These are phyloP conservation scores for Drosophila arizonae DNA, from an alignment of 1,140 invertebrate genomes.

Conservation along the genomic window DNA sequence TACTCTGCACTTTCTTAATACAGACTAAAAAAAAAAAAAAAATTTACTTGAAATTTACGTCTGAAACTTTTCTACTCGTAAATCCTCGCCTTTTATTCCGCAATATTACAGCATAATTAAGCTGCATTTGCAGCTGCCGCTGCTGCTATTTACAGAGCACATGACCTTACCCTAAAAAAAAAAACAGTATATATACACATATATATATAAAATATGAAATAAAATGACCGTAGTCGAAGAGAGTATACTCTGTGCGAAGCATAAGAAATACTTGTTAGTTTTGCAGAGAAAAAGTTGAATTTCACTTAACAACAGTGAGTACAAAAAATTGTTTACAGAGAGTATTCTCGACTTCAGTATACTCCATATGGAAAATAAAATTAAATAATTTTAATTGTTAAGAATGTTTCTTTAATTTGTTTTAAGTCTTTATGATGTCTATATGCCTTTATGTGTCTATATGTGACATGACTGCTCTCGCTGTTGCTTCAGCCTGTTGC, in stretches of 20 bases:
- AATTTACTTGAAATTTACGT: conserved; percentile 9
- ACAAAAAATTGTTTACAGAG: no score
- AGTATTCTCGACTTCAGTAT: no score
- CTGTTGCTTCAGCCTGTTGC: not conserved
- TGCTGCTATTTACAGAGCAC: conserved; percentile 24
- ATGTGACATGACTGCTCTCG: not conserved
- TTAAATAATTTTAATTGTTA: no score
- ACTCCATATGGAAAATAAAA: no score
- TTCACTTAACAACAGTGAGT: no score
- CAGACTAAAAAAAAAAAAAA: not conserved
- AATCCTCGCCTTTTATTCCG: conserved; percentile 35
- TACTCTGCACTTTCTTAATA: conserved; percentile 7
- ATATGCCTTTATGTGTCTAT: no score
- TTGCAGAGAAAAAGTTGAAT: no score
- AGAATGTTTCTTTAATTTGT: no score
- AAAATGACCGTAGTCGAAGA: not conserved
- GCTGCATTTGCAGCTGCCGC: conserved; percentile 29
- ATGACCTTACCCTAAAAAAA: conserved; percentile 38
- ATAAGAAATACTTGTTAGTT: no score
- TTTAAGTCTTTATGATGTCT: no score
- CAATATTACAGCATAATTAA: conserved; percentile 55
- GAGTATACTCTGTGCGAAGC: conserved; percentile 6
- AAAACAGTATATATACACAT: not conserved
- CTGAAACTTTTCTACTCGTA: conserved; percentile 28
- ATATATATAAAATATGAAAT: conserved; percentile 1